Evolutionary conservation across 2,113 vertebrate genomes (phyloP), one percentile per base, ranked within the genome.

Genomic region (Cyanoramphus novaezelandiae): DNA sequence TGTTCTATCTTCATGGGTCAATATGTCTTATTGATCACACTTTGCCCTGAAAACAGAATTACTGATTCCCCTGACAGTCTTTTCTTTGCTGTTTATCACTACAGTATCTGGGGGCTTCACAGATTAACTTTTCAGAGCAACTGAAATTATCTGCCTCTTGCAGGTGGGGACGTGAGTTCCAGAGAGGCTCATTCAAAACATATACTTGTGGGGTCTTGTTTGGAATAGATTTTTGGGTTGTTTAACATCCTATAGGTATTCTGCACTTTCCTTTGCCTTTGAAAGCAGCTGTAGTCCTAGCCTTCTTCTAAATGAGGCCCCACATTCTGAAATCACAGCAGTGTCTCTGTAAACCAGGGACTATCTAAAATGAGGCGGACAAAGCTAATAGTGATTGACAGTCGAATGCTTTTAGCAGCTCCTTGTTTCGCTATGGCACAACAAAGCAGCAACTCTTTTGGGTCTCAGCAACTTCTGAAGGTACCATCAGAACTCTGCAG

Each of bases 391-490:
- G 82, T 82, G 75, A 91, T 74, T 91, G 93, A 49, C 82, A 88
- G 78, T 35, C 0, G 0, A 72, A 86, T 44, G 60, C 72, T 86
- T 69, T 86, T 71, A 82, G 83, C 77, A 92, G 80, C 71, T 90
- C 70, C 82, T 59, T 62, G 41, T 52, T 95, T 71, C 62, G 41
- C 82, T 67, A 37, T 18, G 69, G 62, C 65, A 84, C 69, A 82
- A 92, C 31, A 92, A 91, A 91, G 90, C 82, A 79, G 78, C 60
- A 84, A 91, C 55, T 75, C 65, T 17, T 92, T 18, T 21, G 77
- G 23, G 65, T 93, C 76, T 92, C 76, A 90, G 88, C 88, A 81
- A 2, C 82, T 86, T 84, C 72, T 70, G 82, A 88, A 93, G 67
- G 35, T 77, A 50, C 64, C 52, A 82, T 47, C 72, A 75, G 86